Conservation (phyloP, 2,797 vertebrate species). For the Limosa lapponica region DNA sequence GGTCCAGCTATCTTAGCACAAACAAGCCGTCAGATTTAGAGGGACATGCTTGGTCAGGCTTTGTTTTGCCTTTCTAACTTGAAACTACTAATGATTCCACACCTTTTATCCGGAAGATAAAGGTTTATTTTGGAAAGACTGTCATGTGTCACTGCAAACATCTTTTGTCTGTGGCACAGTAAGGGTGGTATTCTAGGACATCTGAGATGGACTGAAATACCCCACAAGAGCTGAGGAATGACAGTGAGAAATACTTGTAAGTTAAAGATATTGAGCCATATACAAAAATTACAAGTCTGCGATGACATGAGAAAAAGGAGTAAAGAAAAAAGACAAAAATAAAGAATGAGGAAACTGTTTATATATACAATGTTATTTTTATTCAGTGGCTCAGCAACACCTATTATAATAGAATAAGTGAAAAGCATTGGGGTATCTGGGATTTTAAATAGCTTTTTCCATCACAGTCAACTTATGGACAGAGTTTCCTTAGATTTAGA, state of each 20-base stretch:
- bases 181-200: background rate
- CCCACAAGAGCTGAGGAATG: background rate
- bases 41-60: background rate
- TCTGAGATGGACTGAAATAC: background rate
- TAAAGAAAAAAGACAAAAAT: background rate
- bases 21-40: background rate
- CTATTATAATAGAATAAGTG: background rate
- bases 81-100: background rate
- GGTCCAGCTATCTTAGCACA: background rate
- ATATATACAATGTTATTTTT: background rate
- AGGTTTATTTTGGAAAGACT: background rate
- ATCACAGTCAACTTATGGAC: background rate
- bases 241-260: background rate
- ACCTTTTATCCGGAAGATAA: background rate
- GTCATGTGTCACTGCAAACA: background rate
- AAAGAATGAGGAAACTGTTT: background rate
- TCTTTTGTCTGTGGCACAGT: background rate
- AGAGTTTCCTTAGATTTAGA: background rate
- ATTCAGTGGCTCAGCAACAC: background rate
- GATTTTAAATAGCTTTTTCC: slow-evolving; percentile 4
- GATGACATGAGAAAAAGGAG: background rate
- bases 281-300: background rate
- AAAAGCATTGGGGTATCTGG: background rate
- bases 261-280: background rate
- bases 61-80: background rate